These are phyloP conservation scores for Hipparchia sbordonii DNA, from an alignment of 2,888 invertebrate species.

Conservation along the genomic window DNA sequence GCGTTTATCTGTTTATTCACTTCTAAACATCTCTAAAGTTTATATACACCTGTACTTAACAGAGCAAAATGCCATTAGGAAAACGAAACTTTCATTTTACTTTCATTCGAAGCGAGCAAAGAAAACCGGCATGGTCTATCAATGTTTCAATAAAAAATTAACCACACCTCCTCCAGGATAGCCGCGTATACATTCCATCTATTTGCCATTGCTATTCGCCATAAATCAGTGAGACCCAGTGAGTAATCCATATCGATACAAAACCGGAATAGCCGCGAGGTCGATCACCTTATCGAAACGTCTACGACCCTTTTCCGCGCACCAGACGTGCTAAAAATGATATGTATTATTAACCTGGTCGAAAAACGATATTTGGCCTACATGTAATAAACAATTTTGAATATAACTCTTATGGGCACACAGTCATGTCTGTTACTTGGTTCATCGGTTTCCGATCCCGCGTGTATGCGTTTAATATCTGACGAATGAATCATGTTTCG, in stretches of 20 bases:
- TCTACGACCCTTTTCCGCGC: conserved; percentile 68
- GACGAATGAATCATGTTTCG: too few relatives aligned
- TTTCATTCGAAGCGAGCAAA: neutral
- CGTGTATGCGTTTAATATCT: too few relatives aligned
- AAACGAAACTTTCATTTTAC: too few relatives aligned
- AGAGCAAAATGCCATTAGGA: too few relatives aligned
- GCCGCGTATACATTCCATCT: neutral
- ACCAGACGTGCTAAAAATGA: conserved; percentile 54
- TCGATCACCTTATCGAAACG: conserved; percentile 73
- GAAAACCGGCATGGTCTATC: neutral
- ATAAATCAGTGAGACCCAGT: neutral
- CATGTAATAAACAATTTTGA: too few relatives aligned
- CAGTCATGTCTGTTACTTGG: too few relatives aligned
- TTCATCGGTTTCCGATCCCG: too few relatives aligned
- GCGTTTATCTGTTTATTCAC: neutral
- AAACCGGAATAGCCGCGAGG: conserved; percentile 69
- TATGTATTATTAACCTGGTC: conserved; percentile 55
- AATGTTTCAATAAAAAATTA: neutral
- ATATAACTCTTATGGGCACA: too few relatives aligned
- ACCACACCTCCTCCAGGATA: neutral
- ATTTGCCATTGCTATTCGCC: neutral
- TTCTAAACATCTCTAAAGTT: neutral
- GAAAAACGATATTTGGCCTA: neutral
- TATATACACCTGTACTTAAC: too few relatives aligned
- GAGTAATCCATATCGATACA: conserved; percentile 1